phyloP scores from a whole-genome alignment of 2,888 invertebrate species.

The Griposia aprilina region DNA sequence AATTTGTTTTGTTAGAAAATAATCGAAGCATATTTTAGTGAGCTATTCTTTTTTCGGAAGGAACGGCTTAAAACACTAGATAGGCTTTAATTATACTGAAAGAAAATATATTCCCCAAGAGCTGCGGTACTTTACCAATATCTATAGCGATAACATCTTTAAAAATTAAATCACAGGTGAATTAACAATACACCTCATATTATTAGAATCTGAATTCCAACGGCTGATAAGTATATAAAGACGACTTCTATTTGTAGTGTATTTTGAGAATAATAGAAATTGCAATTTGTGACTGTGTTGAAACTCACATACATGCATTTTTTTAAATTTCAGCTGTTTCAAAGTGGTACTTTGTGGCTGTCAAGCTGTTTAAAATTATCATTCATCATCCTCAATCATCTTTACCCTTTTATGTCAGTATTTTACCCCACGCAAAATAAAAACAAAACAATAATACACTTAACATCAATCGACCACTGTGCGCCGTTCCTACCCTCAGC shows the following conservation, averaged over 20 bases:
- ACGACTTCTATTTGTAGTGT: too few species aligned
- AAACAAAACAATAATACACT: conserved; percentile 12
- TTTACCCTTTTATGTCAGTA: background rate
- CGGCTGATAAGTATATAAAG: too few species aligned
- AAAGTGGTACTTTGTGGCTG: background rate
- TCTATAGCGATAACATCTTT: too few species aligned
- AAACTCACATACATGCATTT: background rate
- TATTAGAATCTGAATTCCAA: too few species aligned
- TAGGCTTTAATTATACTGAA: background rate
- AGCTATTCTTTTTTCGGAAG: background rate
- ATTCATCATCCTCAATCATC: conserved; percentile 42
- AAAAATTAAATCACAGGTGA: too few species aligned
- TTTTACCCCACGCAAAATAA: background rate
- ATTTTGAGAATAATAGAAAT: too few species aligned
- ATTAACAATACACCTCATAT: too few species aligned
- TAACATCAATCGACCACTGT: conserved; percentile 64
- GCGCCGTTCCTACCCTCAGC: conserved; percentile 72
- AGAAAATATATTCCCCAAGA: background rate
- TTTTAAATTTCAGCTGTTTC: background rate
- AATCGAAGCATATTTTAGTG: background rate
- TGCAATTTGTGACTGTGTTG: background rate
- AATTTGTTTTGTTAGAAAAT: background rate
- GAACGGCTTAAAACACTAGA: background rate
- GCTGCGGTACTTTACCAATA: too few species aligned
- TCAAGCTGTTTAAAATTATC: background rate